A percentile compares a stretch with the other conserved stretches of the same genome.
These are phyloP conservation scores for Parotocinclus haroldoi DNA, from an alignment of 2,797 vertebrate species.

Conservation along the genomic window DNA sequence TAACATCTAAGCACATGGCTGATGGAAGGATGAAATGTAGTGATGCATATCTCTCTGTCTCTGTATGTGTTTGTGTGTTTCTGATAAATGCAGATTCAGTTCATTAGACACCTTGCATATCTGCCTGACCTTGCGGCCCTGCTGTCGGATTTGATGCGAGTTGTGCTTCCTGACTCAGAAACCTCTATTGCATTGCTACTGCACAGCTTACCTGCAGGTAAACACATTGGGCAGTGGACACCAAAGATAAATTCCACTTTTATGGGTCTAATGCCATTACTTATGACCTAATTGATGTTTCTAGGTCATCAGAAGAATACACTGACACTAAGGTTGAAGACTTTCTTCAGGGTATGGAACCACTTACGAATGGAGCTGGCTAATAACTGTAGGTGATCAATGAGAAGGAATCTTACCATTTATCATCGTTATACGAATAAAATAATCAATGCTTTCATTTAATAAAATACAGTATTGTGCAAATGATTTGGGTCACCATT, in stretches of 20 bases:
- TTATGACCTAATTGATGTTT: background rate
- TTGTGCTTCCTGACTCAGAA: slow-evolving; percentile 45
- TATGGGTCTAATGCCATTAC: background rate
- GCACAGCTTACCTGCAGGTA: slow-evolving; percentile 64
- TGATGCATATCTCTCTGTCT: too few relatives aligned
- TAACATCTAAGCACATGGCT: too few relatives aligned
- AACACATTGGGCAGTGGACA: too few relatives aligned
- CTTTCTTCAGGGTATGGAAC: slow-evolving; percentile 70
- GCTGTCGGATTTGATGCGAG: slow-evolving; percentile 63
- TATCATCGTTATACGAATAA: background rate
- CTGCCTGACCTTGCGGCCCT: slow-evolving; percentile 66
- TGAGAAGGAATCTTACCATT: background rate
- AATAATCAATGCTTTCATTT: too few relatives aligned
- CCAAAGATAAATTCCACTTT: too few relatives aligned
- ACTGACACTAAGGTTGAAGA: slow-evolving; percentile 54
- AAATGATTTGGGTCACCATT: too few relatives aligned
- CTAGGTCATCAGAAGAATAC: slow-evolving; percentile 60
- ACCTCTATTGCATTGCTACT: slow-evolving; percentile 54
- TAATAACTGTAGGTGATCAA: slow-evolving; percentile 59
- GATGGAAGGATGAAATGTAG: too few relatives aligned
- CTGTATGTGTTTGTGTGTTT: slow-evolving; percentile 19
- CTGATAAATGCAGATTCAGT: slow-evolving; percentile 51
- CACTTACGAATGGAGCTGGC: slow-evolving; percentile 62
- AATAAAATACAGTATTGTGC: too few relatives aligned
- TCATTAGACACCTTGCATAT: slow-evolving; percentile 60